A percentile compares a stretch with the other conserved stretches of the same genome.
Conservation (phyloP, 2,888 invertebrate species). For the Trissolcus brochymenae region DNA sequence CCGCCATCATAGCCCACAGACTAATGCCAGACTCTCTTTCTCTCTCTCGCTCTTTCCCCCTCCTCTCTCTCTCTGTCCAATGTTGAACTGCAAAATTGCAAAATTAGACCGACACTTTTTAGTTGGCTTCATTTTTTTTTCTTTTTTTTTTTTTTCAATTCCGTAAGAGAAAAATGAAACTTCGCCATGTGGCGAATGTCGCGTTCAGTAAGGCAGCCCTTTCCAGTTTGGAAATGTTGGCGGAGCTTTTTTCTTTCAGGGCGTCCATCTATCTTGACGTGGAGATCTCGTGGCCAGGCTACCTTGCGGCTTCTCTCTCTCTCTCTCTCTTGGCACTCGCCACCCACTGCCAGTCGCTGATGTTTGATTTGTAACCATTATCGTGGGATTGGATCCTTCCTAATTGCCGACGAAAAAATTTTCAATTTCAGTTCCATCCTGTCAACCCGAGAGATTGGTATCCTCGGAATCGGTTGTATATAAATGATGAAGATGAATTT, state of each 20-base stretch:
- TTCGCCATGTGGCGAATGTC: slow-evolving; percentile 31
- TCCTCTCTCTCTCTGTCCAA: too few species aligned
- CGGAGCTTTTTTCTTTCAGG: slow-evolving; percentile 38
- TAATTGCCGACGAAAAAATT: slow-evolving; percentile 49
- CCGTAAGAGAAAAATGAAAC: slow-evolving; percentile 2
- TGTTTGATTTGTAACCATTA: slow-evolving; percentile 49
- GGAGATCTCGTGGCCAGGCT: slow-evolving; percentile 38
- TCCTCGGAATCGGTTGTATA: slow-evolving; percentile 22
- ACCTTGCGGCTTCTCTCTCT: slow-evolving; percentile 22
- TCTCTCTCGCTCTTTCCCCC: too few species aligned
- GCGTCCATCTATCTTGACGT: slow-evolving; percentile 31
- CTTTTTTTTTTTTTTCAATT: too few species aligned
- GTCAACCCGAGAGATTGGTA: slow-evolving; percentile 15
- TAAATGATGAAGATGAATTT: slow-evolving; percentile 43
- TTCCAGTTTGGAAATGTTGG: slow-evolving; percentile 19
- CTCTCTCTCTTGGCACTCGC: slow-evolving; percentile 19
- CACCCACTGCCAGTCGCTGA: slow-evolving; percentile 40
- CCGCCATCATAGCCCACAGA: slow-evolving; percentile 20
- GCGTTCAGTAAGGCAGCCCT: slow-evolving; percentile 12
- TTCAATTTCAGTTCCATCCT: slow-evolving; percentile 44
- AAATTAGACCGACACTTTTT: neutral
- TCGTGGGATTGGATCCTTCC: slow-evolving; percentile 35
- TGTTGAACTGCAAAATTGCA: neutral
- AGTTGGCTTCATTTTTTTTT: too few species aligned
- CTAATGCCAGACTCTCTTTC: too few species aligned